Conservation (phyloP, 2,888 invertebrate genomes). For the Orchestes rusci region DNA sequence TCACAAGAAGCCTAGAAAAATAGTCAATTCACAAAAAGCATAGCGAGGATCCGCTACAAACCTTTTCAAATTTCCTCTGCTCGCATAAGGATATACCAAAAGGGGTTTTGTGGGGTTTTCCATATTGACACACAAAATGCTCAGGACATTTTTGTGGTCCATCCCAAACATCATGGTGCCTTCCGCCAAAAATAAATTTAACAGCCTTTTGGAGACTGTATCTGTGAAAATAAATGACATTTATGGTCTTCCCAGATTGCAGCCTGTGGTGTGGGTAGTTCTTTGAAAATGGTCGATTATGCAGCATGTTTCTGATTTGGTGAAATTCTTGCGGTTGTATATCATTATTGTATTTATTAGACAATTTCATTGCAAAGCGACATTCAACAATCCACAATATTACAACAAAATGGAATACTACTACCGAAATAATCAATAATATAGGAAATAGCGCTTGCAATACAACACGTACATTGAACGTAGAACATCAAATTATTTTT, state of each 20-base stretch:
- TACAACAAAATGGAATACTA: too few relatives aligned
- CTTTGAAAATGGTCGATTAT: neutral
- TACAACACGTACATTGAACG: too few relatives aligned
- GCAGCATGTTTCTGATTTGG: too few relatives aligned
- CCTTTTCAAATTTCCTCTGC: constrained; percentile 66
- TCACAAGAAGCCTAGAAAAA: constrained; percentile 41
- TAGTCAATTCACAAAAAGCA: constrained; percentile 4
- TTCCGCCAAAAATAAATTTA: constrained; percentile 63
- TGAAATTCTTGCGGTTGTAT: too few relatives aligned
- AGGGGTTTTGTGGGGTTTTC: constrained; percentile 53
- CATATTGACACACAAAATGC: constrained; percentile 62
- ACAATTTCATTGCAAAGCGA: too few relatives aligned
- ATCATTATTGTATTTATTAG: too few relatives aligned
- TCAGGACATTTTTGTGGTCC: constrained; percentile 62
- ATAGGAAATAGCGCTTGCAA: too few relatives aligned
- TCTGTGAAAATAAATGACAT: constrained; percentile 26
- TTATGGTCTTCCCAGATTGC: constrained; percentile 22
- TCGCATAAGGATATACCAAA: constrained; percentile 63
- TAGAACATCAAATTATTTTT: too few relatives aligned
- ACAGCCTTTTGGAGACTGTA: constrained; percentile 51
- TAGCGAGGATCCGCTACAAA: too few relatives aligned
- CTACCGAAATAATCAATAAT: too few relatives aligned
- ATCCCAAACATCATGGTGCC: constrained; percentile 67
- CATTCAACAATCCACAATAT: too few relatives aligned
- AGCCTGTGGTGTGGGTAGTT: neutral